A percentile compares a stretch with the other conserved stretches of the same genome.
These are phyloP conservation scores for Serranus cabrilla DNA, from an alignment of 2,797 vertebrate genomes.

Conservation along the genomic window DNA sequence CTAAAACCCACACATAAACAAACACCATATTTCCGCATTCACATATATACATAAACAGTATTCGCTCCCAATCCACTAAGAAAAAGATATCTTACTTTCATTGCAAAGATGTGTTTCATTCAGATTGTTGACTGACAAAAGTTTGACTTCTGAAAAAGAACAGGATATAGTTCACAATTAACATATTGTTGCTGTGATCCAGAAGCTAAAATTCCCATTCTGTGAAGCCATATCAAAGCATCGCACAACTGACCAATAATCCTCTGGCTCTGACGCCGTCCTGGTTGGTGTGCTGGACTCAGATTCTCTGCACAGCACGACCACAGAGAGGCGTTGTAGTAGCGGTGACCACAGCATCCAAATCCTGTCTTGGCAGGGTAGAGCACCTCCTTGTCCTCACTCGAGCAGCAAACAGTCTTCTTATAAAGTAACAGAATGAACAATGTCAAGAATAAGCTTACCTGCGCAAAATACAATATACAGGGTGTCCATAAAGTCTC, in stretches of 20 bases:
- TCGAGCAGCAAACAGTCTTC: slow-evolving; percentile 66
- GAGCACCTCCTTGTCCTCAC: slow-evolving; percentile 36
- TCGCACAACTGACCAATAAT: slow-evolving; percentile 19
- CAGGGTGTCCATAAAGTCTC: no score
- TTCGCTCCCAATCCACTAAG: not conserved
- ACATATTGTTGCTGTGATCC: not conserved
- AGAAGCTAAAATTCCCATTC: slow-evolving; percentile 1
- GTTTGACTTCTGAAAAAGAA: slow-evolving; percentile 49
- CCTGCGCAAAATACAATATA: no score
- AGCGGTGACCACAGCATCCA: slow-evolving; percentile 72
- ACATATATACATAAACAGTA: not conserved
- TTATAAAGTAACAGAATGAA: not conserved
- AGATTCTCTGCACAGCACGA: slow-evolving; percentile 65
- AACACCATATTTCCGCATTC: not conserved
- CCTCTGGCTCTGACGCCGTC: accelerated
- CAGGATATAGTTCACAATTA: not conserved
- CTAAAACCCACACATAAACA: slow-evolving; percentile 41
- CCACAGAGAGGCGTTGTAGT: slow-evolving; percentile 72
- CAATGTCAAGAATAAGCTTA: no score
- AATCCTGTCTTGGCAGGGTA: slow-evolving; percentile 41
- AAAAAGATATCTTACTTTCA: slow-evolving; percentile 42
- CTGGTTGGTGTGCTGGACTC: not conserved
- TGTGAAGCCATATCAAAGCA: not conserved
- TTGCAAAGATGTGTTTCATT: slow-evolving; percentile 33
- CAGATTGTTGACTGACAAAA: slow-evolving; percentile 39